Percentiles rank a stretch among this genome's conserved stretches.
Conservation (phyloP, 1,140 invertebrate genomes). For the Magallana angulata region DNA sequence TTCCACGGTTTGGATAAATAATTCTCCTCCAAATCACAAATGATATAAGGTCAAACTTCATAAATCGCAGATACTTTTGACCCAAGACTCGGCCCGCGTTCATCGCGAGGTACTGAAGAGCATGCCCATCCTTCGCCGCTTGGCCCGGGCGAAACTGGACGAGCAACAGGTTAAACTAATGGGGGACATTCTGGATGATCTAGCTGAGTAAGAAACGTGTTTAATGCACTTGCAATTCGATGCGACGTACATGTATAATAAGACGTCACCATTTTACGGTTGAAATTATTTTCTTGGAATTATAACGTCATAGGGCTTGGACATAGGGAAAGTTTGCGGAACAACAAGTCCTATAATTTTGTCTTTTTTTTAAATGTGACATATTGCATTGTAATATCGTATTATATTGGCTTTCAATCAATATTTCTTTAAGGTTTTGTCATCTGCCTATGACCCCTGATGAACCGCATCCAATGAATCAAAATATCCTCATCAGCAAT, state of each 20-base stretch:
- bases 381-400: too few species aligned
- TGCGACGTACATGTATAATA: too few species aligned
- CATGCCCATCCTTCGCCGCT: constrained; percentile 74
- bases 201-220: constrained; percentile 71
- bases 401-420: too few species aligned
- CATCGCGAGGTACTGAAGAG: constrained; percentile 76
- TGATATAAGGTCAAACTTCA: too few species aligned
- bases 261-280: neutral
- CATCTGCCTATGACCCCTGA: constrained; percentile 76
- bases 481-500: constrained; percentile 79
- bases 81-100: constrained; percentile 74
- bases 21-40: too few species aligned
- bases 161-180: constrained; percentile 78
- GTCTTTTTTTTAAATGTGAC: too few species aligned
- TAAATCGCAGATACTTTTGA: constrained; percentile 72
- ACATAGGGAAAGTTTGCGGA: too few species aligned
- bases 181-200: constrained; percentile 76
- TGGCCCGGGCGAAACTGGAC: constrained; percentile 76
- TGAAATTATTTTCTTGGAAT: neutral
- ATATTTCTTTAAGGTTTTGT: constrained; percentile 70
- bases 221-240: neutral
- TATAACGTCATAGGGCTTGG: neutral
- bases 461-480: constrained; percentile 79
- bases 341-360: too few species aligned
- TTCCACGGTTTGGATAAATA: too few species aligned